Evolutionary conservation across 1,140 invertebrate genomes (phyloP).

Genomic region (Mamestra configurata): DNA sequence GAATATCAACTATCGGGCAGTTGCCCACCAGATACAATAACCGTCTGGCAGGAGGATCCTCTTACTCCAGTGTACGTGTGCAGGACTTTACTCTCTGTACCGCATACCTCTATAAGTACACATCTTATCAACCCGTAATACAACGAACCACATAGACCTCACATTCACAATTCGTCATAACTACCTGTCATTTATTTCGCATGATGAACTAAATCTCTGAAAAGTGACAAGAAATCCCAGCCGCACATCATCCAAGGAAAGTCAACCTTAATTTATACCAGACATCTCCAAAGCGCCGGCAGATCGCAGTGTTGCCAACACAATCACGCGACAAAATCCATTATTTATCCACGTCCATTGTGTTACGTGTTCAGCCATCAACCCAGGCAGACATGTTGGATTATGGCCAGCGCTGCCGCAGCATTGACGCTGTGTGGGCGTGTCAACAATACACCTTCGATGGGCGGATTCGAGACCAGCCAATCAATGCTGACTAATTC

Average conservation of each 20-base stretch:
- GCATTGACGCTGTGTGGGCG: constrained; percentile 43
- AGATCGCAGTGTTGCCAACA: constrained; percentile 18
- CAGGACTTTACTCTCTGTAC: no score
- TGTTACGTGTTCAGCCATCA: constrained; percentile 33
- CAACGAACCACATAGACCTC: no score
- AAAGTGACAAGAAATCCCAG: not conserved
- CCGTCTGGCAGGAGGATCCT: no score
- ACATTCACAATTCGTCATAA: no score
- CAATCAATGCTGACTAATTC: constrained; percentile 55
- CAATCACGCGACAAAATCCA: not conserved
- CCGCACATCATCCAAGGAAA: not conserved
- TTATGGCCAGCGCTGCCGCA: constrained; percentile 4
- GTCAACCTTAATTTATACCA: not conserved
- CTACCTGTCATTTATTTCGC: no score
- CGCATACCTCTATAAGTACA: no score
- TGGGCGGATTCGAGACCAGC: constrained; percentile 44
- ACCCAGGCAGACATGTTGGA: constrained; percentile 13
- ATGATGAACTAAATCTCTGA: no score
- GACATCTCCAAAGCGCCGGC: constrained; percentile 9
- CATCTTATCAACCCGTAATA: no score
- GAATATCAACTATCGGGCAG: no score
- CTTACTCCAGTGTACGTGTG: no score
- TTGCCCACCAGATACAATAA: no score
- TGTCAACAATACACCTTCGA: constrained; percentile 42
- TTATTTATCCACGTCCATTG: constrained; percentile 31